phyloP scores from a whole-genome alignment of 2,797 vertebrate species.

The Apodemus agrarius region DNA sequence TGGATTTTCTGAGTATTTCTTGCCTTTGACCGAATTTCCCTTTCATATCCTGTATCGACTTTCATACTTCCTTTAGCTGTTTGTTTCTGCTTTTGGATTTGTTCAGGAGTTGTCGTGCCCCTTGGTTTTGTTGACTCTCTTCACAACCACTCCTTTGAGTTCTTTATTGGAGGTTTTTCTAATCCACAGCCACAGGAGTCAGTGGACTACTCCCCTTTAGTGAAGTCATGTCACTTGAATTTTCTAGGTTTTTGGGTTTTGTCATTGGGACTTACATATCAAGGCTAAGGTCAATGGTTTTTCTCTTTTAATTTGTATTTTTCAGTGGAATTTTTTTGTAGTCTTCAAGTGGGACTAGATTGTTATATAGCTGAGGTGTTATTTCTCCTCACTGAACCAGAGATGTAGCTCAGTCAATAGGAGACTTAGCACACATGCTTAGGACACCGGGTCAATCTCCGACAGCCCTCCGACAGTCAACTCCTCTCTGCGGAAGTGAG shows the following conservation, averaged over 20 bases:
- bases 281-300: not conserved
- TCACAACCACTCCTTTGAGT: not conserved
- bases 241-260: not conserved
- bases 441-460: not conserved
- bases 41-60: not conserved
- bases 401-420: not conserved
- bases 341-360: not conserved
- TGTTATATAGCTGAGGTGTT: not conserved
- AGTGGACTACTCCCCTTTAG: not conserved
- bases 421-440: not conserved
- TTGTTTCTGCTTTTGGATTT: not conserved
- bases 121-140: not conserved
- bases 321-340: not conserved
- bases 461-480: not conserved
- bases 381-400: not conserved
- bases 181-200: not conserved
- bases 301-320: not conserved
- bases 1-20: not conserved
- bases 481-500: not conserved
- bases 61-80: not conserved
- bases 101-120: not conserved
- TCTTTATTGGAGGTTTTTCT: not conserved
- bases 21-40: not conserved
- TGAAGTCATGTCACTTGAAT: not conserved
- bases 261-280: not conserved